Evolutionary conservation across 2,888 invertebrate genomes (phyloP), one percentile per base, ranked within the genome.

Genomic region (Drosophila picticornis): DNA sequence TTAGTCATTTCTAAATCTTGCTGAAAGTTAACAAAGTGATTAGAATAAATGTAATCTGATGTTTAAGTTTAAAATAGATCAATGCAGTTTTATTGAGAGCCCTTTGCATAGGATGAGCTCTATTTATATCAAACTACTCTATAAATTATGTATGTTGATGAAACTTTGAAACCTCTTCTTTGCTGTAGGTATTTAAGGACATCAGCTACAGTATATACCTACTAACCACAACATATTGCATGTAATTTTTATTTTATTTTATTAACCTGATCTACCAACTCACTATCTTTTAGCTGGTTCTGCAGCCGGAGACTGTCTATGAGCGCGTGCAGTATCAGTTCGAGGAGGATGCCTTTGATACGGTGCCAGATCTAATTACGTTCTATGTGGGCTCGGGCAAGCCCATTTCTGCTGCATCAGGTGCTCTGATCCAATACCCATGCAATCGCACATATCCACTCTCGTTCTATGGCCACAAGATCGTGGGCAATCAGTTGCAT

Each of bases 321-420:
- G 98, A 98, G 93, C 94, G 97, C 82, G 96, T 98, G 36, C 97
- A 98, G 92, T 99, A 97, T 92, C 97, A 98, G 91, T 98, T 99
- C 92, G 99, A 99, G 93, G 98, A 98, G 90, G 97, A 98, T 92
- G 96, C 97, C 1, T 99, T 98, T 91, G 97, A 97, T 91, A 98
- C 98, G 3, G 97, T 99, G 27, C 97, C 98, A 0, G 98, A 98
- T 93, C 95, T 99, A 65, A 98, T 99, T 76, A 98, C 98, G 9
- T 98, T 96, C 80, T 98, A 99, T 92, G 98, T 98, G 31, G 97
- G 97, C 2, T 97, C 97, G 53, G 97, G 97, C 25, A 97, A 97
- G 90, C 96, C 97, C 0, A 97, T 99, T 90, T 98, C 98, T 2
- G 95, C 96, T 9, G 96, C 96, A 0, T 98, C 98, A 2, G 97